A percentile compares a stretch with the other conserved stretches of the same genome.
These are phyloP conservation scores for Danio aesculapii DNA, from an alignment of 2,797 vertebrate species.

Conservation along the genomic window DNA sequence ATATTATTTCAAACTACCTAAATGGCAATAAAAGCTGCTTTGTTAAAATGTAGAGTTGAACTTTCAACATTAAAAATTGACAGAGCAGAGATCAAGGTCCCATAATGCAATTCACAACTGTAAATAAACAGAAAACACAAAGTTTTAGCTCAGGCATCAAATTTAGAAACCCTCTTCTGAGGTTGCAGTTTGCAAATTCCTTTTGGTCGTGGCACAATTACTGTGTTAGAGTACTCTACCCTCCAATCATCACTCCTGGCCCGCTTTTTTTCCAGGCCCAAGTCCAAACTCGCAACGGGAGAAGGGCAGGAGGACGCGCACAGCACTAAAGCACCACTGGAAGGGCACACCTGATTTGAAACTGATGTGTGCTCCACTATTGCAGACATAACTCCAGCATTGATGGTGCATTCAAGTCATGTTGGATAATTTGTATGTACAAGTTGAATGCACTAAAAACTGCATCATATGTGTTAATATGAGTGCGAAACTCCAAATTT, in stretches of 20 bases:
- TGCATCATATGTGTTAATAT: too few species aligned
- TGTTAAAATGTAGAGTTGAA: too few species aligned
- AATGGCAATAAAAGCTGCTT: too few species aligned
- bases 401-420: too few species aligned
- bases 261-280: neutral
- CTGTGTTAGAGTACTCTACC: neutral
- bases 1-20: too few species aligned
- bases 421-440: too few species aligned
- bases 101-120: too few species aligned
- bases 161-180: neutral
- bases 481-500: too few species aligned
- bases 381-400: neutral
- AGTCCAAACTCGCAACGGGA: constrained; percentile 28
- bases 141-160: neutral
- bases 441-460: too few species aligned
- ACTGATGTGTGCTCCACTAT: neutral
- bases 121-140: too few species aligned
- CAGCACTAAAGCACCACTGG: neutral
- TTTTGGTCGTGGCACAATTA: constrained; percentile 3
- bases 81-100: too few species aligned
- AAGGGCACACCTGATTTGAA: constrained; percentile 18
- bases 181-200: neutral
- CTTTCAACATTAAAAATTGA: too few species aligned
- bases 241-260: constrained; percentile 2
- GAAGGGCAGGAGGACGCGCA: constrained; percentile 7